These are phyloP conservation scores for Bradypodion ventrale DNA, from an alignment of 2,797 vertebrate species.

Conservation along the genomic window DNA sequence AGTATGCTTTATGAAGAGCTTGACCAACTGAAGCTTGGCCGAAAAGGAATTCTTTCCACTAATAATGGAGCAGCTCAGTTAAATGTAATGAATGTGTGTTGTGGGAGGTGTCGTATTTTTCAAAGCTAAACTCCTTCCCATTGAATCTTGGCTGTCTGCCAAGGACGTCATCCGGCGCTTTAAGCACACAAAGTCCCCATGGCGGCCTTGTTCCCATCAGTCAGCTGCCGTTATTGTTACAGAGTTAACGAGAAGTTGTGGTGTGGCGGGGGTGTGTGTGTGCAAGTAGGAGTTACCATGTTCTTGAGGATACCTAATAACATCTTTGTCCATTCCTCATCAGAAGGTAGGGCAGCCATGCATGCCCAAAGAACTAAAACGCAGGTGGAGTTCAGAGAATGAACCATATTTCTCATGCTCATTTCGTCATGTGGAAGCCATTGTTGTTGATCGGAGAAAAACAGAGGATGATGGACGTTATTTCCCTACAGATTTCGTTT, in stretches of 20 bases:
- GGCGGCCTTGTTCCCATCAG: background rate
- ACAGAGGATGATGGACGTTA: background rate
- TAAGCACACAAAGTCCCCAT: background rate
- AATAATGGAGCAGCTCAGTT: background rate
- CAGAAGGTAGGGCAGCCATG: no score
- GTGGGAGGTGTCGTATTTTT: background rate
- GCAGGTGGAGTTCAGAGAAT: background rate
- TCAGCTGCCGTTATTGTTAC: background rate
- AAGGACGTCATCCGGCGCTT: background rate
- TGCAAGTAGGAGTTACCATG: background rate
- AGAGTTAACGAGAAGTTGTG: background rate
- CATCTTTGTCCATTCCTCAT: background rate
- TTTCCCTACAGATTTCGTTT: no score
- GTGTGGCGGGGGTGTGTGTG: background rate
- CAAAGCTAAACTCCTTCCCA: background rate
- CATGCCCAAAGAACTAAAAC: background rate
- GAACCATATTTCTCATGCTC: background rate
- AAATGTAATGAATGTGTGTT: background rate
- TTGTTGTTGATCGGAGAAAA: background rate
- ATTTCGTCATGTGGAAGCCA: background rate
- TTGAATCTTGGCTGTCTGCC: constrained; percentile 14
- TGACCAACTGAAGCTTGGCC: background rate
- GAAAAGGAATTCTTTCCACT: background rate
- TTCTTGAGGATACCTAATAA: background rate
- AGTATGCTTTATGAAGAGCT: background rate